These are phyloP conservation scores for Crypturellus tataupa DNA, from an alignment of 2,797 vertebrate species.

Conservation along the genomic window DNA sequence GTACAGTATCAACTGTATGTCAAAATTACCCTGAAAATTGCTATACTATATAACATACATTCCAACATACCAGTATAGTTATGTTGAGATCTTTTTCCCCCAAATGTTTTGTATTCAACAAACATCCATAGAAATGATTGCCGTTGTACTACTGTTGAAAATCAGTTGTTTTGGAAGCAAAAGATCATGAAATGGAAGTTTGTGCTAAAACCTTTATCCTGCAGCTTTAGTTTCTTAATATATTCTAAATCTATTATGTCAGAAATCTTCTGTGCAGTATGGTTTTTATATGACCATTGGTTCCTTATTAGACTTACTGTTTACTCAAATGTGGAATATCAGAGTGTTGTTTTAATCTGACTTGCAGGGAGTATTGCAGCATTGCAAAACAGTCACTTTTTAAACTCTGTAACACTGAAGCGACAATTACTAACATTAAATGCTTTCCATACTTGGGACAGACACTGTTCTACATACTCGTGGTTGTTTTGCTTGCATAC, in stretches of 20 bases:
- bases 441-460: background rate
- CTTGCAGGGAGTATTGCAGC: background rate
- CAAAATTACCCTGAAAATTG: background rate
- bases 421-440: background rate
- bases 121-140: background rate
- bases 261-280: background rate
- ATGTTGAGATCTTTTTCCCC: background rate
- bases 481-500: constrained; percentile 32
- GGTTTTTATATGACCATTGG: background rate
- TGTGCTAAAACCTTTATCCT: background rate
- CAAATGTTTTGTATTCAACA: background rate
- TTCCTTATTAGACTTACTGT: background rate
- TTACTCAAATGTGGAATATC: background rate
- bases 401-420: constrained; percentile 15
- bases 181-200: background rate
- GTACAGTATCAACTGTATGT: background rate
- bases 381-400: constrained; percentile 23
- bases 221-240: background rate
- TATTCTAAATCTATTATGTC: background rate
- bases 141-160: background rate
- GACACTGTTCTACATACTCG: background rate
- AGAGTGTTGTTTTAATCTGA: background rate
- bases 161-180: background rate
- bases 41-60: background rate
- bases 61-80: background rate